Conservation (phyloP, 2,888 invertebrate species). For the Torymus auratus region DNA sequence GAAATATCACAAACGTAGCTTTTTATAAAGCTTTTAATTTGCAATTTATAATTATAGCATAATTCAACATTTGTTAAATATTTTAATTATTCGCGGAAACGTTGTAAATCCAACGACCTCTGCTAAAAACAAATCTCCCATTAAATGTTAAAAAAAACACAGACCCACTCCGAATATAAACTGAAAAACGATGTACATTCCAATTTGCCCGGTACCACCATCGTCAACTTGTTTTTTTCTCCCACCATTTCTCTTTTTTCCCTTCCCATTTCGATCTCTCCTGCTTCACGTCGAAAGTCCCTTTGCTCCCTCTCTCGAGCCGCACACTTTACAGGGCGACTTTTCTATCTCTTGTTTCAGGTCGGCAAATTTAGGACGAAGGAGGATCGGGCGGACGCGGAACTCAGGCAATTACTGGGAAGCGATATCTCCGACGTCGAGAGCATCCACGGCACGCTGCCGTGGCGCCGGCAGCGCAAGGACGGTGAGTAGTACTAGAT, state of each 20-base stretch:
- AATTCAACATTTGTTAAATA: too few species aligned
- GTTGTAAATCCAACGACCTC: too few species aligned
- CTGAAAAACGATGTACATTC: slow-evolving; percentile 11
- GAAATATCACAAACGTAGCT: background rate
- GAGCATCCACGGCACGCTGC: slow-evolving; percentile 80
- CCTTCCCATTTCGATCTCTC: slow-evolving; percentile 35
- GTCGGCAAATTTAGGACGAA: slow-evolving; percentile 87
- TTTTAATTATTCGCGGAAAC: too few species aligned
- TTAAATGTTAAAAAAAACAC: too few species aligned
- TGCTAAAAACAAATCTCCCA: too few species aligned
- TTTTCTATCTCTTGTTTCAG: slow-evolving; percentile 74
- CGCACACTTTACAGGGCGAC: slow-evolving; percentile 1
- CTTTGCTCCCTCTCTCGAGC: background rate
- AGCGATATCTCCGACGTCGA: slow-evolving; percentile 83
- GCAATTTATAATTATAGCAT: too few species aligned
- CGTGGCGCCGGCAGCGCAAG: slow-evolving; percentile 80
- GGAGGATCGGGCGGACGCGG: slow-evolving; percentile 88
- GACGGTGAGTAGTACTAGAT: slow-evolving; percentile 72
- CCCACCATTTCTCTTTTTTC: background rate
- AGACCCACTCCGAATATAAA: background rate
- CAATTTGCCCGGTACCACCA: slow-evolving; percentile 29
- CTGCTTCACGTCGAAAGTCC: slow-evolving; percentile 18
- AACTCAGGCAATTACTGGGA: slow-evolving; percentile 84
- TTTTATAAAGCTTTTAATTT: too few species aligned
- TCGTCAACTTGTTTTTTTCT: slow-evolving; percentile 21